Percentiles rank a stretch among this genome's conserved stretches.
These are phyloP conservation scores for Epizoanthus illoricatus DNA, from an alignment of 92 coral and sea anemone genomes.

Conservation along the genomic window DNA sequence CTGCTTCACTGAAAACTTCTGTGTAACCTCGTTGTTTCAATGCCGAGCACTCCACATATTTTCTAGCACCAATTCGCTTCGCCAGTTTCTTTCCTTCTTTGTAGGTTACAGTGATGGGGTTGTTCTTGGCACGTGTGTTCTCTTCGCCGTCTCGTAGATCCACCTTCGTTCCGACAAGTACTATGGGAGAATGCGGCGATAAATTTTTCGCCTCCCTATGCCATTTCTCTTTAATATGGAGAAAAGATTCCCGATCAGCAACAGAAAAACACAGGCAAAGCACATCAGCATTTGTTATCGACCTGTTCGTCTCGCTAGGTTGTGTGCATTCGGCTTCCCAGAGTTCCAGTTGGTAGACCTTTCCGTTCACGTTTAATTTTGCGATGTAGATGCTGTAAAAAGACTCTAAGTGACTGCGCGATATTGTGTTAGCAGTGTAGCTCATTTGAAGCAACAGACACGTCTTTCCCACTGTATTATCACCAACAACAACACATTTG, in stretches of 20 bases:
- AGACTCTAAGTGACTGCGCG: conserved; percentile 76
- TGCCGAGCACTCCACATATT: conserved; percentile 84
- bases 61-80: conserved; percentile 67
- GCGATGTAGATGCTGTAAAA: conserved; percentile 71
- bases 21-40: conserved; percentile 77
- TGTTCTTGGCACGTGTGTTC: conserved; percentile 61
- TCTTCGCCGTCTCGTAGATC: conserved; percentile 72
- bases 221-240: conserved; percentile 73
- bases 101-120: conserved; percentile 48
- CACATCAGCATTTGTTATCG: conserved; percentile 68
- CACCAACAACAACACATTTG: conserved; percentile 79
- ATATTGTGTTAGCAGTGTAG: conserved; percentile 80
- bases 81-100: conserved; percentile 81
- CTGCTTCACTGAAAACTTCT: conserved; percentile 79
- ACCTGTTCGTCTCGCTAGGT: conserved; percentile 42
- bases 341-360: conserved; percentile 75
- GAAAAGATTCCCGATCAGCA: conserved; percentile 74
- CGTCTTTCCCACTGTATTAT: conserved; percentile 73
- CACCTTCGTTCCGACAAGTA: conserved; percentile 81
- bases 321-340: conserved; percentile 73
- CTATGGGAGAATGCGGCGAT: conserved; percentile 74
- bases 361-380: conserved; percentile 79
- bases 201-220: conserved; percentile 57
- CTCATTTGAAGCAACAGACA: conserved; percentile 83
- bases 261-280: conserved; percentile 79